phyloP scores from a whole-genome alignment of 1,140 invertebrate species.

The Babylonia areolata region DNA sequence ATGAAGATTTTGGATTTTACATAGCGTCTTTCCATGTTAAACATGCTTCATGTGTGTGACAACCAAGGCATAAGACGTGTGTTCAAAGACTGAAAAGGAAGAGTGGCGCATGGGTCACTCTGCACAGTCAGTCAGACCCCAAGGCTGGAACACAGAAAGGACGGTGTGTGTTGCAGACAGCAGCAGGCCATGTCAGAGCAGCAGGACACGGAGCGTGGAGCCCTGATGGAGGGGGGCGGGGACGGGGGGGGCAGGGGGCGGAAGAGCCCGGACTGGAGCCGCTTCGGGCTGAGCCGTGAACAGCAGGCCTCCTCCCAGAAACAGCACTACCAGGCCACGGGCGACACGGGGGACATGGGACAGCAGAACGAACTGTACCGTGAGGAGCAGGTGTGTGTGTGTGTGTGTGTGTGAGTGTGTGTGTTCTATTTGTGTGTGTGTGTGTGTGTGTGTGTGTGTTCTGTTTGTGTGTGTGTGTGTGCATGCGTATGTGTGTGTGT shows the following conservation, averaged over 20 bases:
- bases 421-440: not conserved
- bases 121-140: no score
- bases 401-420: not conserved
- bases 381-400: conserved; percentile 84
- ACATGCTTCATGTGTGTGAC: no score
- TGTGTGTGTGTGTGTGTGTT: conserved; percentile 13
- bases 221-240: conserved; percentile 23
- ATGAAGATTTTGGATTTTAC: no score
- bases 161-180: not conserved
- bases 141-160: no score
- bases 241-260: conserved; percentile 11
- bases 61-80: no score
- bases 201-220: conserved; percentile 7
- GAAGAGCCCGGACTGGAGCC: conserved; percentile 67
- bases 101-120: no score
- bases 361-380: conserved; percentile 88
- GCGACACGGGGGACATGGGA: conserved; percentile 55
- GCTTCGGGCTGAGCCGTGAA: conserved; percentile 71
- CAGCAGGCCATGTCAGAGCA: not conserved
- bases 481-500: no score
- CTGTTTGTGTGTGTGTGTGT: no score
- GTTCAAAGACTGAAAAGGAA: no score
- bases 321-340: conserved; percentile 37
- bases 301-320: conserved; percentile 55
- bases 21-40: no score